Base-by-base conservation (phyloP, 2,888 invertebrate species). In the Ceratothoa steindachneri region DNA sequence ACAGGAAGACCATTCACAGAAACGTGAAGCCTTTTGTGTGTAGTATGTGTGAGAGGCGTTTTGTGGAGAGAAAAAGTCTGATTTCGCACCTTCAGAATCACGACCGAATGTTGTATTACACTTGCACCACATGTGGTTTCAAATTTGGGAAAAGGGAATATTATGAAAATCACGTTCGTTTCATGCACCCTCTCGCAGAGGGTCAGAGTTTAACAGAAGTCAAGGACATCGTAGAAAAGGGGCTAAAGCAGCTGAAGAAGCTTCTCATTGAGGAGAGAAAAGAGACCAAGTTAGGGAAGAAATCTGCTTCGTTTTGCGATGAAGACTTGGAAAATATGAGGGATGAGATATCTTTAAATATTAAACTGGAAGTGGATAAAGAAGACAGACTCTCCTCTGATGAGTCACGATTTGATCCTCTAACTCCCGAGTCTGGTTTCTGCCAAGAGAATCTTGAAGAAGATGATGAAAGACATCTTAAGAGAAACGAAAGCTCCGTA, bases 91-190 rank as follows among this genome's bases (percentile, higher is more conserved):
- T 82, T 5, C 80, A 80, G 74, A 81, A 82, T 73, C 82, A 82
- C 69, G 82, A 82, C 67, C 81, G 81, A 69, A 81, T 80, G 28
- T 76, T 81, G 5, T 81, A 81, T 67, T 81, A 81, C 77, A 80
- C 80, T 12, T 82, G 81, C 67, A 80, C 80, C 51, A 81, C 80
- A 5, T 82, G 82, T 77, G 81, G 81, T n/a, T 82, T 82, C 70
- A 82, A 82, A 64, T 82, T 82, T 80, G 82, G 82, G 1, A 82
- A 82, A 64, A 77, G 80, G 55, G 82, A 82, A 51, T 82, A 81
- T 64, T 82, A 81, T 80, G 82, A 82, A 65, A 82, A 82, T 30
- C 82, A 82, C 75, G 81, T 82, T 9, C 77, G 81, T 24, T 81
- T 80, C 71, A 82, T 82, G 41, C 82, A 82, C 74, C 82, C 82